These are phyloP conservation scores for Lasiurus cinereus DNA, from an alignment of 2,113 vertebrate genomes.

Conservation along the genomic window DNA sequence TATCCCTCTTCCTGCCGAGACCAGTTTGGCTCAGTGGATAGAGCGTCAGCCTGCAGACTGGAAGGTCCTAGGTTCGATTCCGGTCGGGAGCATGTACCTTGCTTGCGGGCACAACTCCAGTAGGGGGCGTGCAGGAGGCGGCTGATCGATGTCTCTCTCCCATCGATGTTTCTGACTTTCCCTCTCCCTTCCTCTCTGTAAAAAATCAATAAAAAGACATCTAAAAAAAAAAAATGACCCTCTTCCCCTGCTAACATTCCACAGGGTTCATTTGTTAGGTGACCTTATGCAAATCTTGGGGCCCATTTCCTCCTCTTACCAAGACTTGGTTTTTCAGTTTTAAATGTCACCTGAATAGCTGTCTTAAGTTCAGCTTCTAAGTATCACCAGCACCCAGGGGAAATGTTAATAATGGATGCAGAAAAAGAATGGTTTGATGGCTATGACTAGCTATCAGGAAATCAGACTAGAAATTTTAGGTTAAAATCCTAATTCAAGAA, in stretches of 20 bases:
- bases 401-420: neutral
- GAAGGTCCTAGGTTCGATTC: too few species aligned
- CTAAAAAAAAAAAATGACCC: neutral
- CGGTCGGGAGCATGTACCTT: too few species aligned
- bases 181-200: too few species aligned
- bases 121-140: too few species aligned
- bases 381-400: slow-evolving; percentile 13
- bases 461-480: neutral
- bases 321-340: neutral
- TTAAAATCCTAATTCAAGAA: neutral
- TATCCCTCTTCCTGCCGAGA: neutral
- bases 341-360: neutral
- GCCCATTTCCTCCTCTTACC: neutral
- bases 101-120: too few species aligned
- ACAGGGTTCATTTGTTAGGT: neutral
- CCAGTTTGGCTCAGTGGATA: too few species aligned
- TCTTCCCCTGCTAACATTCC: neutral
- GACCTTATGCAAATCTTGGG: neutral
- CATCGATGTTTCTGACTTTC: too few species aligned
- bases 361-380: slow-evolving; percentile 38
- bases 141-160: too few species aligned
- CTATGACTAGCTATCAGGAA: slow-evolving; percentile 19
- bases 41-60: too few species aligned
- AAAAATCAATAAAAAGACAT: too few species aligned
- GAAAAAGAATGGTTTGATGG: neutral